phyloP scores from a whole-genome alignment of 35 echinoderm and acorn worm genomes.

The Strongylocentrotus purpuratus region DNA sequence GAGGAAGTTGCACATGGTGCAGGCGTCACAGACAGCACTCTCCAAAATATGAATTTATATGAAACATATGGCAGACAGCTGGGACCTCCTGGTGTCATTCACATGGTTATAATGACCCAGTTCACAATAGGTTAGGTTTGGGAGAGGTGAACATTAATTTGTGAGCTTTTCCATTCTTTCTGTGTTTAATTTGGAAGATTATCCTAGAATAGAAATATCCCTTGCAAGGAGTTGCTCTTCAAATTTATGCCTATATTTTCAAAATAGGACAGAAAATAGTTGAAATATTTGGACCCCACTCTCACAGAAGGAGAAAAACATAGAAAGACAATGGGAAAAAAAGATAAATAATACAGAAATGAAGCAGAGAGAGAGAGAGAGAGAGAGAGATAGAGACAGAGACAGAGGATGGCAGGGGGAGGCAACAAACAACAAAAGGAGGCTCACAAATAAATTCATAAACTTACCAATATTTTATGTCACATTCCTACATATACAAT shows the following conservation, averaged over 20 bases:
- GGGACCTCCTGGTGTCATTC: background rate
- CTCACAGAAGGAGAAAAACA: too few species aligned
- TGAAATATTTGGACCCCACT: too few species aligned
- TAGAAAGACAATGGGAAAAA: background rate
- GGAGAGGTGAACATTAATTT: too few species aligned
- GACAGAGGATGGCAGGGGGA: background rate
- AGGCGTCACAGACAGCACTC: background rate
- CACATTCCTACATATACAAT: background rate
- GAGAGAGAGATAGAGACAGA: background rate
- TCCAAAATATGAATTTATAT: conserved; percentile 7
- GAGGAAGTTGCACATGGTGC: background rate
- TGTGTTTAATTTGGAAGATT: too few species aligned
- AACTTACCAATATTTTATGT: background rate
- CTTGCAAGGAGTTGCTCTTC: too few species aligned
- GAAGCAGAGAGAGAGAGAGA: background rate
- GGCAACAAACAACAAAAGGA: background rate
- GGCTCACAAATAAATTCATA: background rate
- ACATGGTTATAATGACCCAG: background rate
- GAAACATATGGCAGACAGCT: conserved; percentile 1
- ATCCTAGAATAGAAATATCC: too few species aligned
- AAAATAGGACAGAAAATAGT: too few species aligned
- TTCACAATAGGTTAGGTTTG: background rate
- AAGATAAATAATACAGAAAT: too few species aligned
- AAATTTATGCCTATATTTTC: too few species aligned
- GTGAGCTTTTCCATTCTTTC: too few species aligned